A percentile compares a stretch with the other conserved stretches of the same genome.
Conservation (phyloP, 2,888 invertebrate species). For the Trimorus sp. region DNA sequence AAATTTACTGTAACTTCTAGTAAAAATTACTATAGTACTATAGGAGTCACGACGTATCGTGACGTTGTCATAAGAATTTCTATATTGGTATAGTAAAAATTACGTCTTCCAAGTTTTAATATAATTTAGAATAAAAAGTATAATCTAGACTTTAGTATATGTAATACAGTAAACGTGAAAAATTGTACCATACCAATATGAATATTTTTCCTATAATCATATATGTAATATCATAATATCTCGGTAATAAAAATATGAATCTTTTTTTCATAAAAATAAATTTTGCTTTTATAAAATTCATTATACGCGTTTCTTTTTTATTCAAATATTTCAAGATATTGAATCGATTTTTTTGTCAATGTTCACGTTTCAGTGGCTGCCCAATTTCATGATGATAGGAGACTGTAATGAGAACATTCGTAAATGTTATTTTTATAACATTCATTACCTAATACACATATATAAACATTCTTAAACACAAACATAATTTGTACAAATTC, state of each 20-base stretch:
- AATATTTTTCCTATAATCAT: background rate
- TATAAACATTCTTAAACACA: too few species aligned
- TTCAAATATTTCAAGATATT: too few species aligned
- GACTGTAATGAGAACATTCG: too few species aligned
- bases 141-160: background rate
- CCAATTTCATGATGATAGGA: too few species aligned
- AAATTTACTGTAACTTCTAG: conserved; percentile 3
- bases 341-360: too few species aligned
- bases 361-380: too few species aligned
- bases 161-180: too few species aligned
- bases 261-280: background rate
- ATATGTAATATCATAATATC: background rate
- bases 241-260: too few species aligned
- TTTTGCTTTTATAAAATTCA: background rate
- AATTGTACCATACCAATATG: background rate
- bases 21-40: conserved; percentile 6
- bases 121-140: background rate
- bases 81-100: conserved; percentile 2
- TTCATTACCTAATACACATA: too few species aligned
- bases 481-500: too few species aligned
- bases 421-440: too few species aligned
- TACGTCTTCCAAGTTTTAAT: background rate
- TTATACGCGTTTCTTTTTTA: too few species aligned
- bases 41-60: background rate
- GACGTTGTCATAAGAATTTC: background rate